Percentiles rank a stretch among this genome's conserved stretches.
Evolutionary conservation across 2,113 vertebrate species (phyloP).

Genomic region (Python bivittatus): DNA sequence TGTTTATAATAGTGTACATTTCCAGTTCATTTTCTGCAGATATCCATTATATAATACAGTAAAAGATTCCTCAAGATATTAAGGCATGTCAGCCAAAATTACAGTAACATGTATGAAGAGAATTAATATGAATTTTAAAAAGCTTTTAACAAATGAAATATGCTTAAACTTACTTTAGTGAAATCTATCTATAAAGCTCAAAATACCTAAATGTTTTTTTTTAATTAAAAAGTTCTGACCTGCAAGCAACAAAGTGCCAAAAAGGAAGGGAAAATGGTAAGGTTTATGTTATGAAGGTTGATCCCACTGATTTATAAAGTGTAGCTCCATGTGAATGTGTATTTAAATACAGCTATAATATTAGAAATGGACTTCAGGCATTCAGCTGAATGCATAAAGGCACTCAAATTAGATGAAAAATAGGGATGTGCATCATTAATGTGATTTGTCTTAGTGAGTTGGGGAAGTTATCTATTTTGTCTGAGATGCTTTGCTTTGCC

Average conservation of each 20-base stretch:
- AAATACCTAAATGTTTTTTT: neutral
- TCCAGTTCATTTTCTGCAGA: neutral
- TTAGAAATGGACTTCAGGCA: neutral
- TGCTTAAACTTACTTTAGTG: neutral
- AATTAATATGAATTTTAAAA: neutral
- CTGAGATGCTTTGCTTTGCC: neutral
- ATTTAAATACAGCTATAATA: neutral
- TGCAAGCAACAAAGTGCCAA: neutral
- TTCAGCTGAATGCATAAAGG: neutral
- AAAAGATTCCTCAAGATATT: neutral
- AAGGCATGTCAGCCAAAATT: neutral
- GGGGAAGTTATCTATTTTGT: neutral
- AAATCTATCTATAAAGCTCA: neutral
- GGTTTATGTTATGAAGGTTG: neutral
- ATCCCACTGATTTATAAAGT: neutral
- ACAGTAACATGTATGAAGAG: neutral
- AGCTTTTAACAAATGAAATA: neutral
- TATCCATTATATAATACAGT: neutral
- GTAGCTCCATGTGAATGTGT: neutral
- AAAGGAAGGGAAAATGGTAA: neutral
- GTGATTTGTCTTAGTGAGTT: neutral
- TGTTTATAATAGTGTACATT: neutral
- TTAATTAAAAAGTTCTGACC: neutral
- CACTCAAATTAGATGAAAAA: neutral
- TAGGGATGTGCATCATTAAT: neutral